phyloP scores from a whole-genome alignment of 2,888 invertebrate genomes.

The Harpalus rufipes region DNA sequence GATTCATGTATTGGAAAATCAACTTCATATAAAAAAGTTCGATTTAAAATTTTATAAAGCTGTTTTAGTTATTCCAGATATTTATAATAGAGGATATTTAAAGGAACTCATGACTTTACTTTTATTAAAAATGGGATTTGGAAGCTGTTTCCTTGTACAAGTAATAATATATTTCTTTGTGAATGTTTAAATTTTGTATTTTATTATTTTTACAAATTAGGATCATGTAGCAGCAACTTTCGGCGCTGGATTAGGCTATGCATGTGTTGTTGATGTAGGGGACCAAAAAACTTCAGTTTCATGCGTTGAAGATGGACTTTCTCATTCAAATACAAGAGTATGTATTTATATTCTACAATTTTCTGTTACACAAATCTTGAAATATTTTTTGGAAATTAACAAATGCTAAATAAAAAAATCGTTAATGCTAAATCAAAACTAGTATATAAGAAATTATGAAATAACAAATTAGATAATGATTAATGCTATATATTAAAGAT shows the following conservation, averaged over 20 bases:
- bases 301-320: constrained; percentile 97
- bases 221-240: constrained; percentile 93
- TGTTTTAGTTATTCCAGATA: constrained; percentile 93
- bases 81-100: constrained; percentile 91
- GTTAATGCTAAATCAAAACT: no score
- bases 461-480: no score
- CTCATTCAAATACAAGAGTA: constrained; percentile 91
- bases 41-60: constrained; percentile 90
- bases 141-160: constrained; percentile 90
- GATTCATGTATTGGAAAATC: constrained; percentile 88
- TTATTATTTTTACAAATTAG: constrained; percentile 75
- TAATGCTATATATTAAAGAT: no score
- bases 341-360: background rate
- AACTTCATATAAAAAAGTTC: constrained; percentile 85
- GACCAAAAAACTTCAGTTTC: constrained; percentile 97
- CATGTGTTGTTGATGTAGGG: constrained; percentile 96
- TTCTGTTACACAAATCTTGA: background rate
- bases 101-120: constrained; percentile 91
- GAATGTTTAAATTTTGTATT: background rate
- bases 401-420: no score
- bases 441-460: no score
- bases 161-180: constrained; percentile 77
- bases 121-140: constrained; percentile 90
- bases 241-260: constrained; percentile 90
- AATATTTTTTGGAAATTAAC: no score